These are phyloP conservation scores for Ctenodactylus gundi DNA, from an alignment of 2,113 vertebrate species.

Conservation along the genomic window DNA sequence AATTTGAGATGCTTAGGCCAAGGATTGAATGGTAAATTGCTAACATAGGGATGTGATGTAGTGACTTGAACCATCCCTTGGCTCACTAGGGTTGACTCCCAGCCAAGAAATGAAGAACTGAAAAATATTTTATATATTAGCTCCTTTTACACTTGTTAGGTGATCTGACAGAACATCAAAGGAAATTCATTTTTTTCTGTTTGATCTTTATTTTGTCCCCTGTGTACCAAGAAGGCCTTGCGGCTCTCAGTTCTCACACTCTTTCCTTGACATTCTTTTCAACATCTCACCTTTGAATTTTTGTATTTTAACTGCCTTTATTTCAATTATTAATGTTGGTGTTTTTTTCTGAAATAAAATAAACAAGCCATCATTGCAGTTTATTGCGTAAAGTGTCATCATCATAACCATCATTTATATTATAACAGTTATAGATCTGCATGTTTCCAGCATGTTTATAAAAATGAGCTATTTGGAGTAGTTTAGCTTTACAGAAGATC, in stretches of 20 bases:
- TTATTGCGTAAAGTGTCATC: neutral
- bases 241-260: neutral
- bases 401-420: neutral
- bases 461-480: neutral
- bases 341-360: neutral
- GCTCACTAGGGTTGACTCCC: neutral
- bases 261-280: neutral
- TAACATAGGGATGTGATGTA: neutral
- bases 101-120: fast-evolving
- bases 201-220: neutral
- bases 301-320: neutral
- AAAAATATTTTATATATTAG: neutral
- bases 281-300: neutral
- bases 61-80: neutral
- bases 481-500: neutral
- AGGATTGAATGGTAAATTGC: neutral
- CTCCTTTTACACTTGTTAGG: neutral
- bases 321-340: neutral
- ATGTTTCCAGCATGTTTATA: neutral
- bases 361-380: neutral
- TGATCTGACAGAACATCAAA: neutral
- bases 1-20: neutral
- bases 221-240: neutral
- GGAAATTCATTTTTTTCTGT: neutral
- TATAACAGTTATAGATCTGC: neutral